phyloP scores from a whole-genome alignment of 2,888 invertebrate genomes.

The Heliconius hortense region DNA sequence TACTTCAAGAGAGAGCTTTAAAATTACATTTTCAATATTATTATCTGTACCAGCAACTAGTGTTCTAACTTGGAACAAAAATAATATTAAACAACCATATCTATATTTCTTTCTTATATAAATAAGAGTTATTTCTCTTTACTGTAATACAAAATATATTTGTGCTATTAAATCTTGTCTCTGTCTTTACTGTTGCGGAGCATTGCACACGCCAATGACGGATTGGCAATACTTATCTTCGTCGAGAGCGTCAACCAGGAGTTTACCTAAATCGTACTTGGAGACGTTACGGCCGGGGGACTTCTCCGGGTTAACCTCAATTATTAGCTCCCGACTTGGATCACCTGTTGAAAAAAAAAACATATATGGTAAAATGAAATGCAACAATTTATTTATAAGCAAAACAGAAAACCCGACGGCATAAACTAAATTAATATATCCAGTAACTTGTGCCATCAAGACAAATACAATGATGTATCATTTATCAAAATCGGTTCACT shows the following conservation, averaged over 20 bases:
- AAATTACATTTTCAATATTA: not conserved
- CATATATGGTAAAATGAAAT: not conserved
- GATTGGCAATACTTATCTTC: conserved; percentile 85
- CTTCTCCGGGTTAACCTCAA: conserved; percentile 83
- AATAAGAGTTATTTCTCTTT: not conserved
- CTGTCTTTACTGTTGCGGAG: conserved; percentile 49
- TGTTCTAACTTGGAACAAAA: not conserved
- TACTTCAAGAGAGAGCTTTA: conserved; percentile 1
- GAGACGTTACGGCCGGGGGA: conserved; percentile 87
- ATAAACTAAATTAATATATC: too few relatives aligned
- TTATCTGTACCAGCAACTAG: not conserved
- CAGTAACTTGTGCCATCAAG: too few relatives aligned
- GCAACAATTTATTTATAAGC: too few relatives aligned
- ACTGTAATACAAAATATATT: not conserved
- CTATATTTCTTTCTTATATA: not conserved
- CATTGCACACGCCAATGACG: conserved; percentile 68
- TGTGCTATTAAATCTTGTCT: conserved; percentile 2
- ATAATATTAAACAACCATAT: not conserved
- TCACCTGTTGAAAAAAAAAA: conserved; percentile 77
- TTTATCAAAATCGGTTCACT: too few relatives aligned
- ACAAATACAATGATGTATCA: too few relatives aligned
- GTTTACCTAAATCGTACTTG: conserved; percentile 88
- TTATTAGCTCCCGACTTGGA: conserved; percentile 81
- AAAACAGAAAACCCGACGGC: too few relatives aligned
- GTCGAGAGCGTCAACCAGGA: conserved; percentile 87